Evolutionary conservation across 2,797 vertebrate species (phyloP).

Genomic region (Cossypha niveicapilla): DNA sequence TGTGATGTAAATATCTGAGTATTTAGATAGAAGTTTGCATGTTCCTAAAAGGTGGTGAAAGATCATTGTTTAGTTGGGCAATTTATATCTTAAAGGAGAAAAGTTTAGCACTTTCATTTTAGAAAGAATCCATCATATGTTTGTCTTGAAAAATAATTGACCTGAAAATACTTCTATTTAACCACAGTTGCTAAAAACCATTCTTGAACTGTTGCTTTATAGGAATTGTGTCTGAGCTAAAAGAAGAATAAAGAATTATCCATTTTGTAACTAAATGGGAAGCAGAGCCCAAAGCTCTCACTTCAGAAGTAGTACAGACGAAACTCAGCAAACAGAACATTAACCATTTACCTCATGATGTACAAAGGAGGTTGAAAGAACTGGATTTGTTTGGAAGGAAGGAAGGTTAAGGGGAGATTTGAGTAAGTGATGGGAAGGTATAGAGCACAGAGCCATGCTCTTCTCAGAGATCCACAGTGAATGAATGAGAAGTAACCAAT

Average conservation of each 20-base stretch:
- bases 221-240: not conserved
- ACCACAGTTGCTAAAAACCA: not conserved
- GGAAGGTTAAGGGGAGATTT: not conserved
- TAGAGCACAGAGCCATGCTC: not conserved
- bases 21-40: not conserved
- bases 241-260: not conserved
- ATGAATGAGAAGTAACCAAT: not conserved
- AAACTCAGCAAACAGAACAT: not conserved
- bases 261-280: not conserved
- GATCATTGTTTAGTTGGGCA: not conserved
- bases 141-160: not conserved
- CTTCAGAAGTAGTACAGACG: not conserved
- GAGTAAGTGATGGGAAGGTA: fast-evolving
- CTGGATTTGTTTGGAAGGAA: not conserved
- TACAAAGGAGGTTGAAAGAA: not conserved
- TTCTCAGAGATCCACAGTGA: not conserved
- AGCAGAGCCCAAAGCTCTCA: not conserved
- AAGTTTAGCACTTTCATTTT: not conserved
- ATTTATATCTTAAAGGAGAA: not conserved
- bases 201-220: not conserved
- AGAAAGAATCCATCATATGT: not conserved
- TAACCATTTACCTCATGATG: not conserved
- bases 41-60: not conserved
- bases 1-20: not conserved
- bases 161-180: not conserved